Conservation (phyloP, 2,797 vertebrate genomes). For the Harpagifer antarcticus region DNA sequence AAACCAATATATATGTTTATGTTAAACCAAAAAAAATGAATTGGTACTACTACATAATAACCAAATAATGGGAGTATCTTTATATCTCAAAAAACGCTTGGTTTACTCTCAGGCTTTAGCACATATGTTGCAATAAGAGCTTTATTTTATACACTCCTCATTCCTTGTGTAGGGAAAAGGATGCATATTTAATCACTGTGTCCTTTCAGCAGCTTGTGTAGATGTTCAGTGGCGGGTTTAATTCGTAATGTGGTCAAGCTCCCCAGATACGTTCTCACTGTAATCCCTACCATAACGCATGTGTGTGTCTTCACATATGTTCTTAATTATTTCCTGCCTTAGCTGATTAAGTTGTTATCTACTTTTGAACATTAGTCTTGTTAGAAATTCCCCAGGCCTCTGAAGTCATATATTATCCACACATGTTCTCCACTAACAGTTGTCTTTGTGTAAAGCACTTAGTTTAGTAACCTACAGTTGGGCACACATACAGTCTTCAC, state of each 20-base stretch:
- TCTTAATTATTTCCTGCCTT: slow-evolving; percentile 16
- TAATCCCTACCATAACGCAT: slow-evolving; percentile 19
- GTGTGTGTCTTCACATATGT: slow-evolving; percentile 10
- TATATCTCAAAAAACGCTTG: neutral
- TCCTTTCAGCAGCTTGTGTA: neutral
- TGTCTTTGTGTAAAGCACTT: slow-evolving; percentile 1
- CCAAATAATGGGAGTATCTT: neutral
- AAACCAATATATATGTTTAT: no score
- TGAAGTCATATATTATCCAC: slow-evolving; percentile 6
- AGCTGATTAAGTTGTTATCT: slow-evolving; percentile 28
- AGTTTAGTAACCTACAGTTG: neutral
- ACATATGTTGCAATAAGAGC: neutral
- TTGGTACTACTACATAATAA: no score
- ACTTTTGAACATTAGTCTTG: slow-evolving; percentile 19
- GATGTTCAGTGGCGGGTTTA: neutral
- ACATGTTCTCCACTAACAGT: neutral
- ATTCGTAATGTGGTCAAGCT: neutral
- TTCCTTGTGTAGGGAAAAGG: neutral
- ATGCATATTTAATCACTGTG: neutral
- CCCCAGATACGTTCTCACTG: slow-evolving; percentile 12
- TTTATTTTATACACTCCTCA: neutral
- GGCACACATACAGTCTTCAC: slow-evolving; percentile 1
- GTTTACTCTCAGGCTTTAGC: neutral
- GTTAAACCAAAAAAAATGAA: no score
- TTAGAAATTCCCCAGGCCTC: neutral